Conservation (phyloP, 2,113 vertebrate species). For the Ctenodactylus gundi region DNA sequence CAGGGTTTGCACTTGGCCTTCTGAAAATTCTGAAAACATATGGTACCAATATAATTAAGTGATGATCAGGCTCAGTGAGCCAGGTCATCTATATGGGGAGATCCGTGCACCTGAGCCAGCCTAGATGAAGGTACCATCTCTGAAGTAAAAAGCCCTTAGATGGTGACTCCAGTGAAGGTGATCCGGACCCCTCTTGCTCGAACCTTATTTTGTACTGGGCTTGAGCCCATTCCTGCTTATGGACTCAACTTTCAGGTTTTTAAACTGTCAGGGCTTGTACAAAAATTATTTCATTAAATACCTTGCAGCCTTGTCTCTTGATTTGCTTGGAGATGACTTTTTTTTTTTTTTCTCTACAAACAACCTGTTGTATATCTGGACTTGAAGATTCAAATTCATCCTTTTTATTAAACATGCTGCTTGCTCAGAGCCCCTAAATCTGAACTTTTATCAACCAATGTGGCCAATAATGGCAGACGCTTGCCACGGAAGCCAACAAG, state of each 20-base stretch:
- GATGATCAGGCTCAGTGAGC: background rate
- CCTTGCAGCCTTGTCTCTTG: background rate
- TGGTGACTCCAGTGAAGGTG: background rate
- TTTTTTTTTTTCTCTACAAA: background rate
- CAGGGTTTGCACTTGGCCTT: background rate
- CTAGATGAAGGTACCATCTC: background rate
- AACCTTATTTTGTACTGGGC: background rate
- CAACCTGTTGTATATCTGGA: background rate
- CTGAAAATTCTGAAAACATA: background rate
- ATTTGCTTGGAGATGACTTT: background rate
- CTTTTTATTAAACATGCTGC: background rate
- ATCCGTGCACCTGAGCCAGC: too few species aligned
- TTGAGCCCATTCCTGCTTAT: background rate
- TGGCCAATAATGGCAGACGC: background rate
- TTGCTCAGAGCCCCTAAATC: background rate
- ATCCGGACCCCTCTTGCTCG: fast-evolving
- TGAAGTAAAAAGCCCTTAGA: background rate
- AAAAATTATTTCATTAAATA: background rate
- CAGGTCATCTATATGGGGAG: background rate
- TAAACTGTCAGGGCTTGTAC: background rate
- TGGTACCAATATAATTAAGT: background rate
- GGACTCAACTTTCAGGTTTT: background rate
- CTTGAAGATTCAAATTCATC: background rate
- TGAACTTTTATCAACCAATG: background rate
- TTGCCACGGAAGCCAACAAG: background rate